phyloP scores from a whole-genome alignment of 2,113 vertebrate species.

The Tringa solitaria region DNA sequence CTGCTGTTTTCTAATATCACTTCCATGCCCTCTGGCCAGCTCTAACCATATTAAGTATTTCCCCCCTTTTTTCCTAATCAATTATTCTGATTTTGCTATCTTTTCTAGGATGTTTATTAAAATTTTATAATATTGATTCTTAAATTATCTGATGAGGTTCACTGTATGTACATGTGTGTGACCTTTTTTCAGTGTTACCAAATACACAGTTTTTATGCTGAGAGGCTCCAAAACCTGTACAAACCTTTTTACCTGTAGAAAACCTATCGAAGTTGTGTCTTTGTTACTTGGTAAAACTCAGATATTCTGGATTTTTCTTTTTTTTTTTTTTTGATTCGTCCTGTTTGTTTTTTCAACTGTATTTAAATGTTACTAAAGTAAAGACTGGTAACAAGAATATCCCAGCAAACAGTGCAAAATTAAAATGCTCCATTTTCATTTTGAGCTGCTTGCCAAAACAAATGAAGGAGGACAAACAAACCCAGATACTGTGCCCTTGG shows the following conservation, averaged over 20 bases:
- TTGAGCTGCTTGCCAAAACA: slow-evolving; percentile 13
- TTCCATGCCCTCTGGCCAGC: not conserved
- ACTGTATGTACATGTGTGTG: not conserved
- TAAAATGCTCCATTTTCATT: slow-evolving; percentile 2
- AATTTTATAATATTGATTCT: not conserved
- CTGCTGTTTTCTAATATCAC: not conserved
- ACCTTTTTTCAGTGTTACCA: not conserved
- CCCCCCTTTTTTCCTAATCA: not conserved
- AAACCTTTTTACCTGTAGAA: not conserved
- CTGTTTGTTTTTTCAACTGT: not conserved
- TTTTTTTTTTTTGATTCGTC: not conserved
- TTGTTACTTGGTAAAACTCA: not conserved
- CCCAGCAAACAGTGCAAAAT: not conserved
- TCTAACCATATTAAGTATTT: not conserved
- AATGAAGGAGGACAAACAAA: slow-evolving; percentile 34
- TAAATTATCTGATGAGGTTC: not conserved
- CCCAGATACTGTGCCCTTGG: not conserved
- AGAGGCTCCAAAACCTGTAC: not conserved
- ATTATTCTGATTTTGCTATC: not conserved
- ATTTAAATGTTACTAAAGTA: not conserved
- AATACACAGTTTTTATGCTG: not conserved
- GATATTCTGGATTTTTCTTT: not conserved
- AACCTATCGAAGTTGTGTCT: not conserved
- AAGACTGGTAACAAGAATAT: not conserved
- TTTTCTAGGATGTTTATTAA: not conserved